These are phyloP conservation scores for Drosophila pseudoananassae DNA, from an alignment of 1,140 invertebrate genomes.

Conservation along the genomic window DNA sequence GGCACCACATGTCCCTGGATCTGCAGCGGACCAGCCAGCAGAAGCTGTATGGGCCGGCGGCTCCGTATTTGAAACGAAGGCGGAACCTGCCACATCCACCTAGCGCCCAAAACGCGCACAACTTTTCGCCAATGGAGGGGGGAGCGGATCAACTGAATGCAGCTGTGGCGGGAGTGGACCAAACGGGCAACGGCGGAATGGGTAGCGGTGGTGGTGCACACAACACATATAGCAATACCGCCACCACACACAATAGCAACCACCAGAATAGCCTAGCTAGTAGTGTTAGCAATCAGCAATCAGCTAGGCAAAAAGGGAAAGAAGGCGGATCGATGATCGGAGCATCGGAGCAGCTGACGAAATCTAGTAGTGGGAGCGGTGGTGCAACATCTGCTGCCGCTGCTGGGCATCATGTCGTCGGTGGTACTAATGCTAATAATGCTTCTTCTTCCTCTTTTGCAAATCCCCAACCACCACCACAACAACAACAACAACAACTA, in stretches of 20 bases:
- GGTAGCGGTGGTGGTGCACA: slow-evolving; percentile 52
- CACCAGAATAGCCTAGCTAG: slow-evolving; percentile 63
- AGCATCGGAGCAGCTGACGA: slow-evolving; percentile 79
- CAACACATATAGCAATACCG: slow-evolving; percentile 46
- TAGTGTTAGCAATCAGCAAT: slow-evolving; percentile 66
- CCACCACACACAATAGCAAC: slow-evolving; percentile 59
- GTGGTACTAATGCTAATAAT: slow-evolving; percentile 84
- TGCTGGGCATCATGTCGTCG: slow-evolving; percentile 81
- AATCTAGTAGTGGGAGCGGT: slow-evolving; percentile 83
- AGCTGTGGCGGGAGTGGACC: slow-evolving; percentile 24
- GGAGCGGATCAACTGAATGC: slow-evolving; percentile 12
- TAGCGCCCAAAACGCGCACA: slow-evolving; percentile 81
- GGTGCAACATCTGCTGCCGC: slow-evolving; percentile 74
- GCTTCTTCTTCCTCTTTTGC: slow-evolving; percentile 84
- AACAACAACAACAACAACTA: slow-evolving; percentile 68
- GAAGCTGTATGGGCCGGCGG: slow-evolving; percentile 74
- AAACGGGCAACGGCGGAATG: slow-evolving; percentile 26
- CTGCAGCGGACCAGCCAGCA: slow-evolving; percentile 78
- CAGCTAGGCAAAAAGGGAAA: slow-evolving; percentile 84
- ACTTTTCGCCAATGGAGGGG: slow-evolving; percentile 78
- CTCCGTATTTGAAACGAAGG: slow-evolving; percentile 72
- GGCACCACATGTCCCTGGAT: slow-evolving; percentile 78
- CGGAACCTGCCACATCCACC: slow-evolving; percentile 80
- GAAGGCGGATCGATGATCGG: slow-evolving; percentile 69
- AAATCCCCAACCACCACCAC: slow-evolving; percentile 80